phyloP scores from a whole-genome alignment of 2,113 vertebrate genomes.

The Gracilinanus agilis region DNA sequence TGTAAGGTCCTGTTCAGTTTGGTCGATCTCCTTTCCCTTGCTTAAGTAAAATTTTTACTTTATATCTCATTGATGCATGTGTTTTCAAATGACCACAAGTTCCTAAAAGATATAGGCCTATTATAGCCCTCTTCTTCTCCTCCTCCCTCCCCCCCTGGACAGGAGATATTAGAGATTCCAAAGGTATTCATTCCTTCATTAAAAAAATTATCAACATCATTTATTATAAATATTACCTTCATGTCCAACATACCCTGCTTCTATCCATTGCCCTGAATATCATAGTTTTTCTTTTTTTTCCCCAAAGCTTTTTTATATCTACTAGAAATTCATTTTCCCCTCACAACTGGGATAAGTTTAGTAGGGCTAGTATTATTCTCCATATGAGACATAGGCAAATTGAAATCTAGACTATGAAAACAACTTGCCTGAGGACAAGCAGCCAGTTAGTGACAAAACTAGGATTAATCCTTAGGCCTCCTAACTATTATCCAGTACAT shows the following conservation, averaged over 20 bases:
- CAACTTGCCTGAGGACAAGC: not conserved
- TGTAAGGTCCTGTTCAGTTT: not conserved
- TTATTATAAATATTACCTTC: not conserved
- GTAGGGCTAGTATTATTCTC: not conserved
- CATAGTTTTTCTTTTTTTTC: not conserved
- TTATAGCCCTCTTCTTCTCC: not conserved
- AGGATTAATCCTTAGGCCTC: not conserved
- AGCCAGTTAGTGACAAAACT: not conserved
- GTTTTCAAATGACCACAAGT: not conserved
- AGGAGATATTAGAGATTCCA: not conserved
- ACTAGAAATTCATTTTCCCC: not conserved
- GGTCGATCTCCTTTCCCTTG: not conserved
- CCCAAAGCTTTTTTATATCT: not conserved
- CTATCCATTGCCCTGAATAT: not conserved
- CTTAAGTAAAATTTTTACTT: not conserved
- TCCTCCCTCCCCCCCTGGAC: no score
- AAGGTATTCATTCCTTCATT: not conserved
- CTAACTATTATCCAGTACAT: not conserved
- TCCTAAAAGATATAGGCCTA: not conserved
- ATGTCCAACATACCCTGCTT: not conserved
- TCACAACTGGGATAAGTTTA: not conserved
- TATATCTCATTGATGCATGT: not conserved
- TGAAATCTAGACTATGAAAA: not conserved
- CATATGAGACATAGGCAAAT: not conserved
- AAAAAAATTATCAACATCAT: not conserved